Conservation (phyloP, 2,797 vertebrate genomes). For the Corythornis leucogaster region DNA sequence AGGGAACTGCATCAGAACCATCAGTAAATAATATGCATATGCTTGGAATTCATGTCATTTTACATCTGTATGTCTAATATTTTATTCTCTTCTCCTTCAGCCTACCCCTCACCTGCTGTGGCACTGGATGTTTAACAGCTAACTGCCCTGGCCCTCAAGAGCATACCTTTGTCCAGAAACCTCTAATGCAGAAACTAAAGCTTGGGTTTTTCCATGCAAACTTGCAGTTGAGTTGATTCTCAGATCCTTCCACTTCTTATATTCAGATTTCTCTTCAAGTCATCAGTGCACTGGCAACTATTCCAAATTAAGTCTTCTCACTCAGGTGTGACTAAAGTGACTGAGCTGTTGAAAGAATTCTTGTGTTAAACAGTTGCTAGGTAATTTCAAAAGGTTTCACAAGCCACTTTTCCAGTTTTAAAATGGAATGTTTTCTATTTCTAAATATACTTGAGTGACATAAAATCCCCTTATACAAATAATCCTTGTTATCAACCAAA, state of each 20-base stretch:
- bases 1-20: not conserved
- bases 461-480: not conserved
- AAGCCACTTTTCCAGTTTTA: not conserved
- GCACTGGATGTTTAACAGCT: not conserved
- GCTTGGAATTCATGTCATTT: not conserved
- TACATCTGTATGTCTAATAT: not conserved
- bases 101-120: not conserved
- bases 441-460: not conserved
- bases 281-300: not conserved
- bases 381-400: not conserved
- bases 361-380: not conserved
- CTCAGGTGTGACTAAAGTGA: not conserved
- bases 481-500: not conserved
- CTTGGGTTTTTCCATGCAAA: not conserved
- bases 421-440: not conserved
- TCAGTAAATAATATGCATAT: not conserved
- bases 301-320: constrained; percentile 1
- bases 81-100: not conserved
- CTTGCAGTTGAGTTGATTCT: not conserved
- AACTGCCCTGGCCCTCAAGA: not conserved
- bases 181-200: not conserved
- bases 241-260: not conserved
- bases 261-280: not conserved
- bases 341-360: constrained; percentile 19
- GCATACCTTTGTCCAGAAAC: not conserved